A percentile compares a stretch with the other conserved stretches of the same genome.
Evolutionary conservation across 2,797 vertebrate genomes (phyloP).

Genomic region (Pitangus sulphuratus): DNA sequence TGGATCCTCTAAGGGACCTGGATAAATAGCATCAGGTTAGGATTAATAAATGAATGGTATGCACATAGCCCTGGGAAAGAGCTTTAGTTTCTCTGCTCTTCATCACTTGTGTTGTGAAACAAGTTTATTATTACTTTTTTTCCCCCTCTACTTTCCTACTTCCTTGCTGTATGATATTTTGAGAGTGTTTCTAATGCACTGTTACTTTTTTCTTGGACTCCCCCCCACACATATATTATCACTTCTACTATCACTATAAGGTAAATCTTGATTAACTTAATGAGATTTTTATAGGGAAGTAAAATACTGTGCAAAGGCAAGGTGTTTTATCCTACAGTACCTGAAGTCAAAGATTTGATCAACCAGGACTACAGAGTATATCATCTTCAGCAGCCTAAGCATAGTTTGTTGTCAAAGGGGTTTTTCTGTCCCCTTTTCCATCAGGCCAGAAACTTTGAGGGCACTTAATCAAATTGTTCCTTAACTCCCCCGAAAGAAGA

Average conservation of each 20-base stretch:
- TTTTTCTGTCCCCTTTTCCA: background rate
- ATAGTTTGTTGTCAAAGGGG: rapidly evolving
- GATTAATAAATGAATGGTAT: background rate
- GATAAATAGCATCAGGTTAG: background rate
- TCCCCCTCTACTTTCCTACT: rapidly evolving
- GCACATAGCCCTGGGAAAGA: background rate
- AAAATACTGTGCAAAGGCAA: background rate
- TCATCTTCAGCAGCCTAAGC: background rate
- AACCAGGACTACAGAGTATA: background rate
- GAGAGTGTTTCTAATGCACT: background rate
- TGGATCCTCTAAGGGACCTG: background rate
- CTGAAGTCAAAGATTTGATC: background rate
- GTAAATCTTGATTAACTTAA: background rate
- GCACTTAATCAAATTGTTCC: background rate
- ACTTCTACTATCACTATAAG: background rate
- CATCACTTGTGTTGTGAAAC: background rate
- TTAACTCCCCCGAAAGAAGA: background rate
- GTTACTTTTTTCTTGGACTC: rapidly evolving
- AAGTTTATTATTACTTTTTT: background rate
- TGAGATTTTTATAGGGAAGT: background rate
- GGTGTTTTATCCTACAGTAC: background rate
- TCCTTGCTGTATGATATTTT: background rate
- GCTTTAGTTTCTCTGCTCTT: background rate
- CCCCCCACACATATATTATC: background rate
- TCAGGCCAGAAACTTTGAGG: background rate